These are phyloP conservation scores for Cryptotermes secundus DNA, from an alignment of 1,140 invertebrate species.

Conservation along the genomic window DNA sequence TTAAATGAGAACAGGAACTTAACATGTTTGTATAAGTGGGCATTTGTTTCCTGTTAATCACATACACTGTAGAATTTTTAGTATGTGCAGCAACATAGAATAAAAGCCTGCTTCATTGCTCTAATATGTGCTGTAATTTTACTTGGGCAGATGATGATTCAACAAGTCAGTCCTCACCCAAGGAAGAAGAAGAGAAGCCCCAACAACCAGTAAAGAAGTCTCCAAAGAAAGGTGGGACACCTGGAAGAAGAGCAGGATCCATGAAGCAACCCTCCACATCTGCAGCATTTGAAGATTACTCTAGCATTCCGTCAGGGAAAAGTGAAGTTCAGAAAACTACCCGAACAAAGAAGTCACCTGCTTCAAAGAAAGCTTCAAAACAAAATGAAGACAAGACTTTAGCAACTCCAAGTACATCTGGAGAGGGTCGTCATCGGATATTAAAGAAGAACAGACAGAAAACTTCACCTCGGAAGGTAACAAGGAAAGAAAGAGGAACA, in stretches of 20 bases:
- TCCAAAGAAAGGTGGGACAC: background rate
- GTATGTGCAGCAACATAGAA: too few relatives aligned
- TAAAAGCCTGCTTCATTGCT: too few relatives aligned
- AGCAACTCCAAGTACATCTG: background rate
- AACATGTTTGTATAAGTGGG: too few relatives aligned
- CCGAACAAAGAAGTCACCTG: background rate
- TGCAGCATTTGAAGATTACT: constrained; percentile 23
- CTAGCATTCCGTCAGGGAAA: background rate
- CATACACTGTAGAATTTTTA: too few relatives aligned
- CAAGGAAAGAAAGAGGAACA: background rate
- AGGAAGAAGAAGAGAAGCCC: constrained; percentile 24
- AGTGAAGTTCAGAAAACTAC: background rate
- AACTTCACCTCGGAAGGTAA: background rate
- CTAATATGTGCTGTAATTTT: background rate
- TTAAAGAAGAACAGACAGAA: constrained; percentile 4
- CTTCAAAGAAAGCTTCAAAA: background rate
- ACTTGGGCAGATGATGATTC: constrained; percentile 22
- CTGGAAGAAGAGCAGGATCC: background rate
- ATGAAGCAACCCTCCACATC: constrained; percentile 4
- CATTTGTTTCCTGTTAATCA: too few relatives aligned
- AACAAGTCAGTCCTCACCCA: constrained; percentile 16
- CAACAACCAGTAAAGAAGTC: background rate
- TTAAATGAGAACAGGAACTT: too few relatives aligned
- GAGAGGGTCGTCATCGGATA: background rate
- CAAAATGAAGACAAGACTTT: background rate